A percentile compares a stretch with the other conserved stretches of the same genome.
These are phyloP conservation scores for Morelia viridis DNA, from an alignment of 2,797 vertebrate species.

Conservation along the genomic window DNA sequence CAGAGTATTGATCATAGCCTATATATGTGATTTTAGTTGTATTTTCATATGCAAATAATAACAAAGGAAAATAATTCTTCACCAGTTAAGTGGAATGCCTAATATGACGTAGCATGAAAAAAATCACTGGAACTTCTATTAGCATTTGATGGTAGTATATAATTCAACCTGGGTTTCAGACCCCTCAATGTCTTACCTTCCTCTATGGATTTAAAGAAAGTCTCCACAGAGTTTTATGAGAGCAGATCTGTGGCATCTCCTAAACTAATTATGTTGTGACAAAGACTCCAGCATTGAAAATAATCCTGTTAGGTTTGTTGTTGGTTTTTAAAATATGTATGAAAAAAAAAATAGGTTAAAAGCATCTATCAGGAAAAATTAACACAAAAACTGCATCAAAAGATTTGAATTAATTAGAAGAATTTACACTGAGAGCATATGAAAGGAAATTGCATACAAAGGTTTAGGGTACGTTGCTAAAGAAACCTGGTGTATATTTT, in stretches of 20 bases:
- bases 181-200: neutral
- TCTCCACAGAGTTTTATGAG: neutral
- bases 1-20: neutral
- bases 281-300: neutral
- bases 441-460: neutral
- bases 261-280: neutral
- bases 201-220: neutral
- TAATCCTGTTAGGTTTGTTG: neutral
- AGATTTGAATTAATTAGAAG: neutral
- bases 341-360: neutral
- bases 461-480: neutral
- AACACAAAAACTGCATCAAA: neutral
- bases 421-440: neutral
- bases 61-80: neutral
- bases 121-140: neutral
- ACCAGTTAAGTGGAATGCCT: neutral
- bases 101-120: neutral
- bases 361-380: neutral
- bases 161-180: neutral
- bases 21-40: neutral
- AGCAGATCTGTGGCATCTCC: neutral
- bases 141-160: neutral
- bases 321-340: neutral
- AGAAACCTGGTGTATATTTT: neutral
- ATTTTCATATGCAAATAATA: neutral